These are phyloP conservation scores for Myopa testacea DNA, from an alignment of 2,888 invertebrate genomes.

Conservation along the genomic window DNA sequence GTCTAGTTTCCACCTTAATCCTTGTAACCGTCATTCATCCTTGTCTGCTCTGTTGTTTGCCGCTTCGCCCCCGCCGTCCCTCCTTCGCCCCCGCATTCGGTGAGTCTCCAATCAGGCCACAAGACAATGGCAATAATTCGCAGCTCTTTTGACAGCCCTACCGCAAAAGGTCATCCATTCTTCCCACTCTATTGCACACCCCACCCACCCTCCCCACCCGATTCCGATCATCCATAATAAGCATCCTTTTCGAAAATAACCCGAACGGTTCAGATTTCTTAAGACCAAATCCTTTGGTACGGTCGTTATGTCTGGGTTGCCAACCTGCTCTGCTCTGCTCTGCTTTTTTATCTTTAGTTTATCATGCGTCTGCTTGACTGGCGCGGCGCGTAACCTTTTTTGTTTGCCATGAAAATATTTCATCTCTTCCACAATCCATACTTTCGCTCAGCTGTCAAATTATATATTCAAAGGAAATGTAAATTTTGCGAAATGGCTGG, in stretches of 20 bases:
- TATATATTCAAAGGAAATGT: slow-evolving; percentile 35
- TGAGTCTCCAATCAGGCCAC: not conserved
- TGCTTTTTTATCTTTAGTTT: slow-evolving; percentile 3
- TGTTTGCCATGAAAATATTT: slow-evolving; percentile 27
- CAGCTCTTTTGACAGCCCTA: slow-evolving; percentile 30
- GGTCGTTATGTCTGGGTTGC: not conserved
- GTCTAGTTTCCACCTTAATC: not conserved
- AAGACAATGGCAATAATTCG: slow-evolving; percentile 34
- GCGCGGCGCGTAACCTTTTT: not conserved
- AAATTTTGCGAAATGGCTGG: slow-evolving; percentile 30
- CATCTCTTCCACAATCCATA: slow-evolving; percentile 18
- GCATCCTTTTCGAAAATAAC: not conserved
- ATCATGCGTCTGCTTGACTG: slow-evolving; percentile 8
- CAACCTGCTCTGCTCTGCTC: not conserved
- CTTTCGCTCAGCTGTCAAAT: slow-evolving; percentile 34
- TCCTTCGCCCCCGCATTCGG: too few relatives aligned
- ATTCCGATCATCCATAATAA: not conserved
- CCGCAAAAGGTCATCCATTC: slow-evolving; percentile 24
- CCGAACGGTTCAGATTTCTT: not conserved
- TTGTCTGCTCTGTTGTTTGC: not conserved
- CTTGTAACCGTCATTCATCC: not conserved
- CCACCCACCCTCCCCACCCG: not conserved
- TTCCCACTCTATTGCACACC: not conserved
- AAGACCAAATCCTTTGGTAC: slow-evolving; percentile 18
- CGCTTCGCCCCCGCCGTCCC: not conserved